phyloP scores from a whole-genome alignment of 2,888 invertebrate genomes.

The Callimorpha dominula region DNA sequence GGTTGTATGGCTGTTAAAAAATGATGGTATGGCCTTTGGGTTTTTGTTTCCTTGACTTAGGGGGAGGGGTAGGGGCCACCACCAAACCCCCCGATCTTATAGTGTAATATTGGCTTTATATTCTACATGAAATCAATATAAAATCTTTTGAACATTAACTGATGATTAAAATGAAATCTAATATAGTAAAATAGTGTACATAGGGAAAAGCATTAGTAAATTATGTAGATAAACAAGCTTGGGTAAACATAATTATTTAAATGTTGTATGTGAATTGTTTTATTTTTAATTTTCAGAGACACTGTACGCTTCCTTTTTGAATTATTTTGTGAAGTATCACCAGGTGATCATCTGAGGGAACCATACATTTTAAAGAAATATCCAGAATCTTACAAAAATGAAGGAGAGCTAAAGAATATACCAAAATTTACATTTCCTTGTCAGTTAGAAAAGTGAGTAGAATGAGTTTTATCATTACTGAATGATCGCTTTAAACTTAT shows the following conservation, averaged over 20 bases:
- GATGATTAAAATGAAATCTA: background rate
- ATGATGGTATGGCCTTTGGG: too few species aligned
- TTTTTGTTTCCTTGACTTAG: too few species aligned
- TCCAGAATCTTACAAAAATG: constrained; percentile 93
- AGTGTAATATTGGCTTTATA: too few species aligned
- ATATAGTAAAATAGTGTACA: background rate
- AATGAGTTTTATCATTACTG: background rate
- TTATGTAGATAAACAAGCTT: background rate
- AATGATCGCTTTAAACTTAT: background rate
- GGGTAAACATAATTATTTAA: background rate
- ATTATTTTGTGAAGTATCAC: constrained; percentile 94
- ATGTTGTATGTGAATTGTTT: background rate
- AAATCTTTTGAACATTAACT: too few species aligned
- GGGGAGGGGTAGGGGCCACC: too few species aligned
- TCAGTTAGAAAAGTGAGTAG: constrained; percentile 75
- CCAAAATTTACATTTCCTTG: constrained; percentile 96
- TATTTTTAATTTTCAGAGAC: constrained; percentile 84
- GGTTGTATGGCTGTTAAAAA: too few species aligned
- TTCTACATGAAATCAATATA: too few species aligned
- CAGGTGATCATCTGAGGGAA: constrained; percentile 84
- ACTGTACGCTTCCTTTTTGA: constrained; percentile 93
- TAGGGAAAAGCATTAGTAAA: background rate
- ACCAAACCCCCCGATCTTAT: too few species aligned
- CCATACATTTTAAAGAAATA: constrained; percentile 94
- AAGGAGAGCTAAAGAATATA: constrained; percentile 94